Conservation (phyloP, 2,113 vertebrate species). For the Corythornis madagascariensis region DNA sequence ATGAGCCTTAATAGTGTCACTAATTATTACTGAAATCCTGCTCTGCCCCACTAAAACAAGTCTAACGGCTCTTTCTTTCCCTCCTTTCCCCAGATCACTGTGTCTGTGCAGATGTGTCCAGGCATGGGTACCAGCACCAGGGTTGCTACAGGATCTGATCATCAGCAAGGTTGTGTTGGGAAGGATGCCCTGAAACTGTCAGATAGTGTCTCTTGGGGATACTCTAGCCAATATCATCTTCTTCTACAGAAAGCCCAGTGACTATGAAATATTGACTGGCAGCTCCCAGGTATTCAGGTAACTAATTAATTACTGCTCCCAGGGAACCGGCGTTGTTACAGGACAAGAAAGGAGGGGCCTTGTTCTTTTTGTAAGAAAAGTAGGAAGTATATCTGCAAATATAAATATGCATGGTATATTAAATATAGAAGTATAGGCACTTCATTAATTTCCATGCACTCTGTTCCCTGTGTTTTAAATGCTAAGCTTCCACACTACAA, state of each 20-base stretch:
- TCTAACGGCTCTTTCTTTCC: not conserved
- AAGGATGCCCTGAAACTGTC: not conserved
- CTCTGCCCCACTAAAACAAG: not conserved
- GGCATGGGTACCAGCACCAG: not conserved
- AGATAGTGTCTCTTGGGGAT: not conserved
- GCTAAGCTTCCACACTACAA: conserved; percentile 6
- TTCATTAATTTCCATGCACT: not conserved
- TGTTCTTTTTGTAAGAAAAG: not conserved
- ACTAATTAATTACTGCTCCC: not conserved
- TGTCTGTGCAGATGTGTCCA: not conserved
- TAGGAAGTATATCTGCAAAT: not conserved
- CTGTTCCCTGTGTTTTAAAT: not conserved
- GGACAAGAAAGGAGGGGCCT: not conserved
- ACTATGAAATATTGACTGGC: not conserved
- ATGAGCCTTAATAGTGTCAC: not conserved
- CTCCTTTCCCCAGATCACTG: not conserved
- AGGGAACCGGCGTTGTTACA: not conserved
- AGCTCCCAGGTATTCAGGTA: not conserved
- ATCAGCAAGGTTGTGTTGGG: accelerated
- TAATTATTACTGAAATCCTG: conserved; percentile 17
- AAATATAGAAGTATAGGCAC: not conserved
- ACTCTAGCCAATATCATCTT: accelerated
- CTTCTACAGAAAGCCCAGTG: not conserved
- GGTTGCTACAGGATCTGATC: not conserved
- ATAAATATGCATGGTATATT: not conserved